Evolutionary conservation across 2,888 invertebrate species (phyloP), one percentile per base, ranked within the genome.

Genomic region (Acronicta aceris): DNA sequence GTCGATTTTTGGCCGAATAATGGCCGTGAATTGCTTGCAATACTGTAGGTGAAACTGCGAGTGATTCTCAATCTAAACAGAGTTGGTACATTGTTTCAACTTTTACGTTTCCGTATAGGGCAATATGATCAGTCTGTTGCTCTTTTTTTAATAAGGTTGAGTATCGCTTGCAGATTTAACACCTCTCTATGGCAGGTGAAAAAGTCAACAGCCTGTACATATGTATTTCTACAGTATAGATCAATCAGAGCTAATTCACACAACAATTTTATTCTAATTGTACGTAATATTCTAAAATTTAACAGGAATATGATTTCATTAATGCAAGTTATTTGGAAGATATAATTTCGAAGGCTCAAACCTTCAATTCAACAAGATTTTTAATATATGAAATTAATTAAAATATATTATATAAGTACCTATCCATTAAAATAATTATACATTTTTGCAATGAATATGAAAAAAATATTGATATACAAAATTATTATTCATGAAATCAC

Each of bases 211-310:
- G 5, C 38, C n/a, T n/a, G n/a, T 47, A 30, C 13, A 52, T 27
- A 59, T 40, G 10, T 25, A 10, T 54, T 48, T 40, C 10, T 66
- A 36, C 43, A 40, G 41, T 38, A 40, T 21, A n/a, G 8, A 21
- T 15, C 6, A 41, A n/a, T 15, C 50, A 25, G 13, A 30, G 21
- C 21, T 41, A 50, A 51, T 51, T 27, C 16, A 27, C 27, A 38
- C 8, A 51, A 36, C 33, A n/a, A 16, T 17, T 13, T 17, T 40
- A 1, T 6, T 12, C 12, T 17, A 49, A 49, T 54, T 54, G 30
- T 64, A 38, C 7, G 15, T 43, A 40, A 33, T 43, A 15, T 30
- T 49, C 6, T 33, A 8, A 42, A 40, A 43, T 36, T 25, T 5
- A 16, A 36, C 7, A 25, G 21, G 8, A 13, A 38, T 16, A 16